Evolutionary conservation across 2,797 vertebrate species (phyloP).

Genomic region (Rhinichthys osculus): DNA sequence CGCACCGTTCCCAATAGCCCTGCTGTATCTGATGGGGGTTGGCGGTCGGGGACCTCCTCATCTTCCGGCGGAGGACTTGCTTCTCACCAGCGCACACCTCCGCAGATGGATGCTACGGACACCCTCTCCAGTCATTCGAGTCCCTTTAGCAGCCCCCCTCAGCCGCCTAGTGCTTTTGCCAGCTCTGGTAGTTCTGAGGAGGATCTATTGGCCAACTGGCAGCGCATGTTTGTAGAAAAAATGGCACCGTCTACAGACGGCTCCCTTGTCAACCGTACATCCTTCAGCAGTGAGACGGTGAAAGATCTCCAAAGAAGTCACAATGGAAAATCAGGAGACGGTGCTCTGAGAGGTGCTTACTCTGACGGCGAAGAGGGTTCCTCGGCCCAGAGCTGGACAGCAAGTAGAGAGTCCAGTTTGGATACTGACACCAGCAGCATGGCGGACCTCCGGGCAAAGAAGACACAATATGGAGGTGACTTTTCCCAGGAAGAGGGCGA

Average conservation of each 20-base stretch:
- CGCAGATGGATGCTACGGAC: conserved; percentile 67
- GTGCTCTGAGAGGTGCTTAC: conserved; percentile 70
- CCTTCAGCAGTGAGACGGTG: conserved; percentile 84
- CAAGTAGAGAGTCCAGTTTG: conserved; percentile 85
- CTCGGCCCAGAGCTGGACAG: conserved; percentile 82
- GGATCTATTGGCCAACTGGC: conserved; percentile 94
- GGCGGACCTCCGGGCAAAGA: conserved; percentile 74
- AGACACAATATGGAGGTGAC: conserved; percentile 75
- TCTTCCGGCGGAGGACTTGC: conserved; percentile 68
- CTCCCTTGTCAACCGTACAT: conserved; percentile 84
- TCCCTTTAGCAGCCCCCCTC: conserved; percentile 85
- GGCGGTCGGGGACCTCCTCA: conserved; percentile 69
- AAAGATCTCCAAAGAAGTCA: conserved; percentile 81
- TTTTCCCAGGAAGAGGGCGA: conserved; percentile 80
- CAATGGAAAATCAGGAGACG: conserved; percentile 65
- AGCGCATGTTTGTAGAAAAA: conserved; percentile 94
- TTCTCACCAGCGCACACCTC: conserved; percentile 64
- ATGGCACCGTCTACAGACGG: conserved; percentile 78
- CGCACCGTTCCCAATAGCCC: conserved; percentile 81
- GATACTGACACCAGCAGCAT: conserved; percentile 83
- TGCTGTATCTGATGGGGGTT: conserved; percentile 72
- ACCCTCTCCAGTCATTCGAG: conserved; percentile 83
- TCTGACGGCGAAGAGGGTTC: conserved; percentile 88
- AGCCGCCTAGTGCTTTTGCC: conserved; percentile 83
- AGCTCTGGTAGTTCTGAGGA: conserved; percentile 93